phyloP scores from a whole-genome alignment of 2,888 invertebrate species.

The Synergus gifuensis region DNA sequence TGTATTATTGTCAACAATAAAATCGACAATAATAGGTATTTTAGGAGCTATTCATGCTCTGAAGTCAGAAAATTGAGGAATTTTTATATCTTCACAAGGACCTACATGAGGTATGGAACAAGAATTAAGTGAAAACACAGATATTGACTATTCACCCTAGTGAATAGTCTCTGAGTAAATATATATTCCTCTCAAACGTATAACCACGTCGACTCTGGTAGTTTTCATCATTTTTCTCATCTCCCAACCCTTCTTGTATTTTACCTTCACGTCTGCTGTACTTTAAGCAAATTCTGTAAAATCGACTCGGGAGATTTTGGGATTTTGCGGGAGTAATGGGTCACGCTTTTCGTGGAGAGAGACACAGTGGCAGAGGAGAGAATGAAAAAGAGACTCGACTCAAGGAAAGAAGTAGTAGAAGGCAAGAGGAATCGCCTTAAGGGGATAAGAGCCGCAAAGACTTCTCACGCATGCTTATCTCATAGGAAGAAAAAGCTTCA shows the following conservation, averaged over 20 bases:
- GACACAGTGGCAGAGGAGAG: slow-evolving; percentile 20
- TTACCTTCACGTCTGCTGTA: slow-evolving; percentile 33
- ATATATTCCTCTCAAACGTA: not conserved
- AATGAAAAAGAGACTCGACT: slow-evolving; percentile 37
- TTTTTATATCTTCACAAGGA: not conserved
- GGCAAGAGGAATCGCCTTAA: slow-evolving; percentile 31
- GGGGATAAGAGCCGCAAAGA: slow-evolving; percentile 29
- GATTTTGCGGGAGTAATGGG: slow-evolving; percentile 33
- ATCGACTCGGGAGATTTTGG: slow-evolving; percentile 39
- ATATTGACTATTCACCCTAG: not conserved
- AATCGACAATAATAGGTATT: not conserved
- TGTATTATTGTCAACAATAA: not conserved
- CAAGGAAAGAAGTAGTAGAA: slow-evolving; percentile 35
- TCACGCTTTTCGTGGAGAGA: slow-evolving; percentile 18
- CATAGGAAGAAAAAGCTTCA: not conserved
- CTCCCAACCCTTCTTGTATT: not conserved
- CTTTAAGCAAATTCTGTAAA: slow-evolving; percentile 32
- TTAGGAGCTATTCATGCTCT: not conserved
- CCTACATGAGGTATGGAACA: not conserved
- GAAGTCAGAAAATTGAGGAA: not conserved
- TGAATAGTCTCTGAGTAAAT: not conserved
- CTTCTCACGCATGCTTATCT: slow-evolving; percentile 36
- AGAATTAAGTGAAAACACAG: not conserved
- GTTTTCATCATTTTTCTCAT: not conserved
- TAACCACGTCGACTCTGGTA: slow-evolving; percentile 3